Conservation (phyloP, 2,113 vertebrate species). For the Neotoma lepida region DNA sequence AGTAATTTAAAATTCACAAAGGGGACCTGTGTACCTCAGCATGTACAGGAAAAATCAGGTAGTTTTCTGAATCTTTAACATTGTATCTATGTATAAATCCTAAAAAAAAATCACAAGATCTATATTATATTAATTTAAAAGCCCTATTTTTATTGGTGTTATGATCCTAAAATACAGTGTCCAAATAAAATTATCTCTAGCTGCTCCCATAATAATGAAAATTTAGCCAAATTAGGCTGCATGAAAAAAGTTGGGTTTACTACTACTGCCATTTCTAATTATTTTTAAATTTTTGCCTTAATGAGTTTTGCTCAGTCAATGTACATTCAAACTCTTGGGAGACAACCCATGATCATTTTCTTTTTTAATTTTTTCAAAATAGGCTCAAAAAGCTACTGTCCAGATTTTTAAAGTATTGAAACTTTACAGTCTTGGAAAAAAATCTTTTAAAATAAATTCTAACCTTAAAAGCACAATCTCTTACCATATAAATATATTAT, state of each 20-base stretch:
- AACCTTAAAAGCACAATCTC: neutral
- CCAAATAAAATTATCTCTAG: constrained; percentile 65
- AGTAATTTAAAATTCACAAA: constrained; percentile 42
- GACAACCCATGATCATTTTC: neutral
- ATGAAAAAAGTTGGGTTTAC: constrained; percentile 55
- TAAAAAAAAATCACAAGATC: neutral
- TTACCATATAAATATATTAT: neutral
- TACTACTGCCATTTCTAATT: constrained; percentile 60
- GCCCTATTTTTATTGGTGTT: constrained; percentile 52
- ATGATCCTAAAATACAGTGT: constrained; percentile 55
- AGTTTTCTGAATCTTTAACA: neutral
- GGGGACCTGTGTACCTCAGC: neutral
- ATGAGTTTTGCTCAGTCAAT: constrained; percentile 4
- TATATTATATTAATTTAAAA: constrained; percentile 55
- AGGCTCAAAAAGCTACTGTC: neutral
- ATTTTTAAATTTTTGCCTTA: constrained; percentile 60
- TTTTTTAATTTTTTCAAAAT: neutral
- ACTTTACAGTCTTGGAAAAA: neutral
- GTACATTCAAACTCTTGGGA: constrained; percentile 17
- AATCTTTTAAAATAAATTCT: neutral
- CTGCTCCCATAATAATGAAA: constrained; percentile 56
- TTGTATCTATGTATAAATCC: neutral
- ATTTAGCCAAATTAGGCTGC: constrained; percentile 63
- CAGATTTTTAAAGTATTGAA: constrained; percentile 21
- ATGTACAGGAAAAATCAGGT: constrained; percentile 17